Evolutionary conservation across 2,113 vertebrate genomes (phyloP).

Genomic region (Dicrurus megarhynchus): DNA sequence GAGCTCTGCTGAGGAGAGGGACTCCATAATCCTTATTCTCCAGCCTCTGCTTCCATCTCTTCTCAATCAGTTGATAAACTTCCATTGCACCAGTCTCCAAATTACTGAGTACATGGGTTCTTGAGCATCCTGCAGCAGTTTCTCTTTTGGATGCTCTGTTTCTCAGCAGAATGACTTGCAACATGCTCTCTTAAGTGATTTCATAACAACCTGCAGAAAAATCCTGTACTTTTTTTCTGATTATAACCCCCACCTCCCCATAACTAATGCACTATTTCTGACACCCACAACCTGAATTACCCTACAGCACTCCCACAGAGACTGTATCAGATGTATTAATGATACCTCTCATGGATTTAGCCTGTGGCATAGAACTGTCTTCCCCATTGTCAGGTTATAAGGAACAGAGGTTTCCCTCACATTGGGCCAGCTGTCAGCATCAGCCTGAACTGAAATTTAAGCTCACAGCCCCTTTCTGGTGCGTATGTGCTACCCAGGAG

Average conservation of each 20-base stretch:
- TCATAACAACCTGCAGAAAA: constrained; percentile 7
- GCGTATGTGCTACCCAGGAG: not conserved
- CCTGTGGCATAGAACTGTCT: not conserved
- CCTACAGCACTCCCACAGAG: not conserved
- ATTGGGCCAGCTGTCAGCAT: not conserved
- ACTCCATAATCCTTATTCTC: not conserved
- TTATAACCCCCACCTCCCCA: not conserved
- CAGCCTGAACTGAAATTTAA: not conserved
- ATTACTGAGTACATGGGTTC: not conserved
- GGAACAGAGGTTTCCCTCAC: not conserved
- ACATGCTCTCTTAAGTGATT: not conserved
- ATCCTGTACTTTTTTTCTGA: not conserved
- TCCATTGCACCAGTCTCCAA: not conserved
- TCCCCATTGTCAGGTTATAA: not conserved
- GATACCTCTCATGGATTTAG: not conserved
- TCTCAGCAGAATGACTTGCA: constrained; percentile 18
- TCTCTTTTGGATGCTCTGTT: not conserved
- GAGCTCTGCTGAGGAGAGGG: not conserved
- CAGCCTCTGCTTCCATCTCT: not conserved
- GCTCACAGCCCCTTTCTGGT: not conserved
- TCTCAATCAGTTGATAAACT: not conserved
- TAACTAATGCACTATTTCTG: not conserved
- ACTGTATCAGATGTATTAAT: not conserved
- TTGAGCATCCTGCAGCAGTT: not conserved
- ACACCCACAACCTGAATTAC: not conserved